Base-by-base conservation (phyloP, 2,113 vertebrate genomes). In the Haemorhous mexicanus region DNA sequence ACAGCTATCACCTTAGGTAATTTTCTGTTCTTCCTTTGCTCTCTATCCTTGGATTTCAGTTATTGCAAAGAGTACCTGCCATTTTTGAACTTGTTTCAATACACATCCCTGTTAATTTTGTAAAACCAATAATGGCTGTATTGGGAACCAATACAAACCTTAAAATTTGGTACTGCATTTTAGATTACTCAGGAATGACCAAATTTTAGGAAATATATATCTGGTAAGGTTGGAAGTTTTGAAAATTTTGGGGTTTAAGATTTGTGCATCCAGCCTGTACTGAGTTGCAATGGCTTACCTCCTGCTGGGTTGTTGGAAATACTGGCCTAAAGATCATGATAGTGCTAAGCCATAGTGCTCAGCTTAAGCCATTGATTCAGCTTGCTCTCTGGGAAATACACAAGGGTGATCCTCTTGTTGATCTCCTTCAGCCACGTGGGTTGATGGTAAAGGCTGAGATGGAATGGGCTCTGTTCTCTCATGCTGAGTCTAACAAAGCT, bases 381-480 rank as follows among this genome's bases (percentile, higher is more conserved):
- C 16, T 41, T 18, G 2, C 37, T 77, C 23, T 49, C 9, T 81
- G 63, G 15, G 27, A 74, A 76, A 35, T 47, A 35, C 35, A n/a
- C 66, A 28, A 55, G 16, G 37, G 20, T 52, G 77, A 44, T 75
- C 10, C 49, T 74, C 9, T 56, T 76, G 13, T 77, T 72, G 43
- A 28, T 84, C 21, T 89, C 37, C 20, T 70, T 61, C 17, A 37
- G 27, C 63, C 47, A n/a, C 1, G 0, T 47, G 50, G 15, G 20
- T 61, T 70, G 55, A 10, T 58, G 0, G 0, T 33, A 30, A 28
- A 9, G 33, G 39, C n/a, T 50, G n/a, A 35, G 39, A 7, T 78
- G 47, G 33, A 61, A 6, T 26, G 37, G 2, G 6, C 35, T 4
- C 28, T 69, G 32, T 56, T 76, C 50, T 41, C 24, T 87, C 32